phyloP scores from a whole-genome alignment of 2,113 vertebrate species.

The Recurvirostra avosetta region DNA sequence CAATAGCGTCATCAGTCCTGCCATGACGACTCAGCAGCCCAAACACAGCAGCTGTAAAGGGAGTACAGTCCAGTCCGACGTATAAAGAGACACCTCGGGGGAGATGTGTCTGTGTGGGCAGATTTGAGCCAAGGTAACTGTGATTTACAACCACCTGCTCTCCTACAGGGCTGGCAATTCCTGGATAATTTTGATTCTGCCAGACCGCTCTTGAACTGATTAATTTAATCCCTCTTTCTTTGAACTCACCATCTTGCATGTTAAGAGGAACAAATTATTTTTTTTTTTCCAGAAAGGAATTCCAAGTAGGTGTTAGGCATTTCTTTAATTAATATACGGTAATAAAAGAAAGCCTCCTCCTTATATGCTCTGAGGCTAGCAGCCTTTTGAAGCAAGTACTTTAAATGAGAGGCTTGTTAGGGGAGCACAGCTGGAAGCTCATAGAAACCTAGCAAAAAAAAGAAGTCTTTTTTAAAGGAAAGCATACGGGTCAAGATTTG shows the following conservation, averaged over 20 bases:
- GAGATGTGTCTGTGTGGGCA: neutral
- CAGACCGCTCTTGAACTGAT: neutral
- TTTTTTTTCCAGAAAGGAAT: neutral
- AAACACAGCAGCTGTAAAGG: neutral
- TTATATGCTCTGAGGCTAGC: slow-evolving; percentile 4
- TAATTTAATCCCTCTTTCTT: neutral
- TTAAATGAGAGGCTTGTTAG: slow-evolving; percentile 20
- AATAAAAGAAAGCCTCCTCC: slow-evolving; percentile 3
- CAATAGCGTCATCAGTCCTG: neutral
- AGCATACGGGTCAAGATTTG: neutral
- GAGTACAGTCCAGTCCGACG: accelerated
- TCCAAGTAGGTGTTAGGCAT: neutral
- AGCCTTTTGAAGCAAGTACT: slow-evolving; percentile 28
- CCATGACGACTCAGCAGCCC: neutral
- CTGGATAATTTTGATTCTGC: neutral
- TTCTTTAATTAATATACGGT: slow-evolving; percentile 41
- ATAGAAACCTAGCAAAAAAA: neutral
- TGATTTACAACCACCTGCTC: neutral
- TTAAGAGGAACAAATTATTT: neutral
- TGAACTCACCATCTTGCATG: neutral
- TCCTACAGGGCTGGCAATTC: neutral
- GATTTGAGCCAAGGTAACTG: neutral
- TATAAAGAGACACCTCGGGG: neutral
- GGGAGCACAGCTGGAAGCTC: slow-evolving; percentile 10
- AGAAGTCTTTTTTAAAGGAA: neutral